These are phyloP conservation scores for Orchestes rusci DNA, from an alignment of 2,888 invertebrate species.

Conservation along the genomic window DNA sequence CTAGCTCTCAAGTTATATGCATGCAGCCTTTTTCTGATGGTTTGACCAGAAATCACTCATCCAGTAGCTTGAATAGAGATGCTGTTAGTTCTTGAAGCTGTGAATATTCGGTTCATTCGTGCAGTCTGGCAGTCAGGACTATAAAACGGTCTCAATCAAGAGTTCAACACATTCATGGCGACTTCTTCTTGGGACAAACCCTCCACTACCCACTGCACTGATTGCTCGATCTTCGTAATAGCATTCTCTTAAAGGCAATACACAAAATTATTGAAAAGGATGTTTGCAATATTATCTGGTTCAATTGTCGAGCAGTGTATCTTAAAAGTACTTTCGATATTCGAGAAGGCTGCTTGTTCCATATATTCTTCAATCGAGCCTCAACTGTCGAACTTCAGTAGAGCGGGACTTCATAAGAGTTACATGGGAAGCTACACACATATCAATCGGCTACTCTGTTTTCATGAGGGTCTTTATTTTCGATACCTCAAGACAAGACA, in stretches of 20 bases:
- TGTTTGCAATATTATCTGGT: not conserved
- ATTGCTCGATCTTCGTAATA: not conserved
- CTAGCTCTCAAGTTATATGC: no score
- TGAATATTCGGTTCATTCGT: not conserved
- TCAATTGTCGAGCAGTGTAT: not conserved
- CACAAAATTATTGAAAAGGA: not conserved
- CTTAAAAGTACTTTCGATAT: constrained; percentile 1
- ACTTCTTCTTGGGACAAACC: not conserved
- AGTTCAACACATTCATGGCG: not conserved
- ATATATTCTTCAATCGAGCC: no score
- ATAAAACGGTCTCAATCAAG: not conserved
- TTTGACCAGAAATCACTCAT: not conserved
- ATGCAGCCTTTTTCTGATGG: no score
- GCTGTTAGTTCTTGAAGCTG: not conserved
- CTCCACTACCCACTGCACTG: not conserved
- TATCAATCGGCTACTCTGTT: no score
- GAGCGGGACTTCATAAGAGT: no score
- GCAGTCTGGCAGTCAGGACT: not conserved
- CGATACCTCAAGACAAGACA: no score
- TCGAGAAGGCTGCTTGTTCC: no score
- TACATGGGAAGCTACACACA: no score
- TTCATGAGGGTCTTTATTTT: no score
- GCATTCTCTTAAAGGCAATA: not conserved
- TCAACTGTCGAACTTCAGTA: no score
- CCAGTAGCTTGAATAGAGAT: not conserved